These are phyloP conservation scores for Bellardia pandia DNA, from an alignment of 2,888 invertebrate species.

Conservation along the genomic window DNA sequence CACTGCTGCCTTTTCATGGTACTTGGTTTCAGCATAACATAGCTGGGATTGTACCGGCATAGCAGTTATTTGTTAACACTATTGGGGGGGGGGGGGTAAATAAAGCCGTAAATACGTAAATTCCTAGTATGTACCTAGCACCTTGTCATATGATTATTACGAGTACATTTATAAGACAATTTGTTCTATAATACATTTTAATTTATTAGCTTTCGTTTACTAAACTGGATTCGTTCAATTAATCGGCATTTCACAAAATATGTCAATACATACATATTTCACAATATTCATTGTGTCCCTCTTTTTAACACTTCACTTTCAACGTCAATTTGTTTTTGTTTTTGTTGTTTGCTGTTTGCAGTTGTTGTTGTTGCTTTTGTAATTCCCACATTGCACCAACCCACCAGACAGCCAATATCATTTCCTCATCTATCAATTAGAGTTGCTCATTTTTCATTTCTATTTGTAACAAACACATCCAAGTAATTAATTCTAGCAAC, in stretches of 20 bases:
- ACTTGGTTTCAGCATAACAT: no score
- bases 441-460: slow-evolving; percentile 59
- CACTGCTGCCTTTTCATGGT: no score
- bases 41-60: no score
- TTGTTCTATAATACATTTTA: no score
- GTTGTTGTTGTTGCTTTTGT: background rate
- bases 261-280: background rate
- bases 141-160: no score
- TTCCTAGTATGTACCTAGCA: no score
- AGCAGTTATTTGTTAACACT: no score
- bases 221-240: background rate
- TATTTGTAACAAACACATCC: slow-evolving; percentile 65
- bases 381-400: slow-evolving; percentile 63
- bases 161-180: no score
- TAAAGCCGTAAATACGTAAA: no score
- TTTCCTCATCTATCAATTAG: slow-evolving; percentile 71
- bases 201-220: background rate
- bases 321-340: slow-evolving; percentile 2
- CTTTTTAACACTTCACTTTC: slow-evolving; percentile 47
- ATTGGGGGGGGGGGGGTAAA: no score
- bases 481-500: slow-evolving; percentile 71
- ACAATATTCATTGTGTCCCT: background rate
- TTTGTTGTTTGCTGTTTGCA: slow-evolving; percentile 5
- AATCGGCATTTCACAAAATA: background rate
- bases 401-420: slow-evolving; percentile 63